These are phyloP conservation scores for Protaetia brevitarsis DNA, from an alignment of 1,140 invertebrate species.

Conservation along the genomic window DNA sequence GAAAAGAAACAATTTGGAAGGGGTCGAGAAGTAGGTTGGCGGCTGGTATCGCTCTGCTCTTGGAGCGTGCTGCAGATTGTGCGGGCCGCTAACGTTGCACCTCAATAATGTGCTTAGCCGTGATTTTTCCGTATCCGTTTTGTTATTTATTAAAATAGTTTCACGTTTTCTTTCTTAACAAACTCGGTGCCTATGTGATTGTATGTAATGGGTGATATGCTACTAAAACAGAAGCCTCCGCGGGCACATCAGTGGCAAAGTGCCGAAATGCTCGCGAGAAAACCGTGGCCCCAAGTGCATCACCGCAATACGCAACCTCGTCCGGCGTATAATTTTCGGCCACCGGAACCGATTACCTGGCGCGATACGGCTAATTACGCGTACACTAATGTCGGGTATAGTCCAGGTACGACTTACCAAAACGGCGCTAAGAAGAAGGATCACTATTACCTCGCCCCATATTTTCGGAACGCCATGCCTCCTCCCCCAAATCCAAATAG, in stretches of 20 bases:
- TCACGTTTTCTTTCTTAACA: background rate
- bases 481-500: conserved; percentile 54
- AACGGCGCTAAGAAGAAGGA: conserved; percentile 56
- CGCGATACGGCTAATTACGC: conserved; percentile 51
- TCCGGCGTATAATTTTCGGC: conserved; percentile 57
- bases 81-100: background rate
- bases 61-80: background rate
- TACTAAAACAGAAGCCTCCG: conserved; percentile 42
- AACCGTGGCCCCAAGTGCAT: conserved; percentile 62
- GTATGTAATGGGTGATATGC: conserved; percentile 40
- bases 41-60: conserved; percentile 16
- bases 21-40: conserved; percentile 35
- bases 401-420: conserved; percentile 49
- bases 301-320: background rate
- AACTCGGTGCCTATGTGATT: background rate
- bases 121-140: conserved; percentile 14
- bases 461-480: conserved; percentile 62
- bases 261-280: conserved; percentile 50
- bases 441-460: conserved; percentile 66
- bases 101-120: conserved; percentile 4
- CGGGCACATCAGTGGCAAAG: conserved; percentile 47
- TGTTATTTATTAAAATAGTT: background rate
- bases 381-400: conserved; percentile 55
- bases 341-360: conserved; percentile 52
- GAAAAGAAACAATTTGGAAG: conserved; percentile 27